Evolutionary conservation across 2,797 vertebrate species (phyloP), one percentile per base, ranked within the genome.

Genomic region (Lophotriccus pileatus): DNA sequence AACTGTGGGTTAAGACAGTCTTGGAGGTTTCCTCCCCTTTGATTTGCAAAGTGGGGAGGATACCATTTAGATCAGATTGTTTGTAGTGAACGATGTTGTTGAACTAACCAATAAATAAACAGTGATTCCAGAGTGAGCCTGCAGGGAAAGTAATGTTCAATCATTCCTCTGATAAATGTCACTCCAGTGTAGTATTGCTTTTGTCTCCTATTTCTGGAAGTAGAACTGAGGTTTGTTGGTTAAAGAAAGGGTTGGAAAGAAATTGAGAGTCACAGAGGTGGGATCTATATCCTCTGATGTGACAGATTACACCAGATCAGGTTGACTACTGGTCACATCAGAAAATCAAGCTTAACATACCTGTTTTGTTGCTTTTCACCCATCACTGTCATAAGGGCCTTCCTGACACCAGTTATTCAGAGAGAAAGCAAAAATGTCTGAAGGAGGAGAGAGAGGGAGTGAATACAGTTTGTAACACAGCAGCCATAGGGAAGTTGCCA

Each of bases 191-290:
- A 62, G 36, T 77, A 88, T 86, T 80, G 39, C 43, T 86, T 87
- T 93, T 91, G 52, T 84, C 64, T 91, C 36, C 68, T 89, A 28
- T 95, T 95, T 91, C 70, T 80, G 43, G 79, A 77, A 63, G 14
- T 28, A 37, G 76, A 87, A 37, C 39, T 69, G 64, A 94, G 41
- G 34, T 78, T 37, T 63, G 5, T 37, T 79, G 60, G 58, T 70
- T 89, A 76, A 62, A 60, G 87, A 90, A 93, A 77, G 34, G 23
- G 37, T 46, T 79, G 80, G 58, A 89, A 93, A 70, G 52, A 94
- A 90, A 92, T 12, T 67, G 87, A 89, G 58, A 94, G 60, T 69
- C n/a, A 23, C 36, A 47, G 52, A 69, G 46, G 10, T 84, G 67
- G 44, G 66, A 78, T 94, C 56, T 94, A 30, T 91, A 44, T 76